Base-by-base conservation (phyloP, 2,113 vertebrate genomes). In the Rhinoderma darwinii region DNA sequence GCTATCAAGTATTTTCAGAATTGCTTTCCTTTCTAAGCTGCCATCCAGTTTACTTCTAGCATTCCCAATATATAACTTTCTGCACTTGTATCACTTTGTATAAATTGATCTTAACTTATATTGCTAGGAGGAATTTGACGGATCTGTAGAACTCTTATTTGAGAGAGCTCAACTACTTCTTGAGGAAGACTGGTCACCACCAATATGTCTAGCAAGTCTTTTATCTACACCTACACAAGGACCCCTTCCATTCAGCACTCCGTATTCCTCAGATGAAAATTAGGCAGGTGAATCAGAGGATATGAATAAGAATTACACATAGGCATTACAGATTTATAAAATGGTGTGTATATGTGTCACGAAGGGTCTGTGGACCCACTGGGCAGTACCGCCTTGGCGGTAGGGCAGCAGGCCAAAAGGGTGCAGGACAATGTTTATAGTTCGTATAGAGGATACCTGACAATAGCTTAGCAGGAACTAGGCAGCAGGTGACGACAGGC, bases 181-280 rank as follows among this genome's bases (percentile, higher is more conserved):
- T 39, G 78, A 82, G 39, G 78, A 87, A 74, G 51, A 82, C 20
- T 77, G 56, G 54, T 14, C 61, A 47, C 27, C 25, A 9, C 59
- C 61, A 39, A 27, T 59, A 12, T 43, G 37, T 17, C 37, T 9
- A 73, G 44, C 61, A 14, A 27, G 25, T 5, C 15, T 70, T 35
- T 54, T 44, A 54, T 37, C 22, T 35, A 0, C 17, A 37, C 18
- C 30, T 41, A 18, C 20, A 1, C 35, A 18, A 54, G 63, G 76
- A 32, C 44, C 76, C 10, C 12, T 86, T 30, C 85, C 85, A 20
- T 87, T 87, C 30, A 47, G 37, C 37, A 18, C 74, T 82, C 85
- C 66, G 12, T 76, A 25, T 84, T 47, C 1, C 75, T 18, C 15
- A 61, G 11, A 30, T 66, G 15, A 5, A 44, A 20, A 63, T 18